Percentiles rank a stretch among this genome's conserved stretches.
phyloP scores from a whole-genome alignment of 2,797 vertebrate genomes.

The Melanotaenia boesemani region DNA sequence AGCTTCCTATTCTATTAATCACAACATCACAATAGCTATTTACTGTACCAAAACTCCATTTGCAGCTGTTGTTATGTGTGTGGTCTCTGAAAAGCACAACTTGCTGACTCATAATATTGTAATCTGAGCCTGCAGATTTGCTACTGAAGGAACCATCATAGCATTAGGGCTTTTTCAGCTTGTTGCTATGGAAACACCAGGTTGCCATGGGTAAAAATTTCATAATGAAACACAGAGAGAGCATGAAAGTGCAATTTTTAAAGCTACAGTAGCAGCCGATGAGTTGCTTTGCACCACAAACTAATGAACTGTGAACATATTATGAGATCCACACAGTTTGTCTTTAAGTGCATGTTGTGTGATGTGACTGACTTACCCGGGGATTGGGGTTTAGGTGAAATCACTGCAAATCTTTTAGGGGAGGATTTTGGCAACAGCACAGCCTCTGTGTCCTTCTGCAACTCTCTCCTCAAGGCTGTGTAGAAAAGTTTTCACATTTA shows the following conservation, averaged over 20 bases:
- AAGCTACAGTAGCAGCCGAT: slow-evolving; percentile 30
- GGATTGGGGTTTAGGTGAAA: slow-evolving; percentile 90
- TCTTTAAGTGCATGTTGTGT: slow-evolving; percentile 5
- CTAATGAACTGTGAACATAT: background rate
- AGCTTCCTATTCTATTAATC: background rate
- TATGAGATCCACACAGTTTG: background rate
- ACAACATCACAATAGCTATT: background rate
- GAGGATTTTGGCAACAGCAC: slow-evolving; percentile 81
- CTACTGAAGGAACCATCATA: slow-evolving; percentile 19
- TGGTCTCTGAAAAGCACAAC: slow-evolving; percentile 27
- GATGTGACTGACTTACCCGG: slow-evolving; percentile 83
- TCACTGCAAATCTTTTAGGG: slow-evolving; percentile 86
- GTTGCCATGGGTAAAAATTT: slow-evolving; percentile 33
- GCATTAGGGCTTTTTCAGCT: slow-evolving; percentile 37
- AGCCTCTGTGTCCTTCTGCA: slow-evolving; percentile 85
- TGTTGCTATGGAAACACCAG: slow-evolving; percentile 79
- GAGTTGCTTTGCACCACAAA: background rate
- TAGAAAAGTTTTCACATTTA: background rate
- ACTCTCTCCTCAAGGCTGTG: slow-evolving; percentile 88
- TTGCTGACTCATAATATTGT: slow-evolving; percentile 41
- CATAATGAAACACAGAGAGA: slow-evolving; percentile 39
- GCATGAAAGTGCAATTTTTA: slow-evolving; percentile 24
- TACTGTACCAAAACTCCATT: background rate
- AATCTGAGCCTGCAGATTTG: slow-evolving; percentile 50
- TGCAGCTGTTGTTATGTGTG: slow-evolving; percentile 5